A percentile compares a stretch with the other conserved stretches of the same genome.
These are phyloP conservation scores for Acinonyx jubatus DNA, from an alignment of 2,113 vertebrate species.

Conservation along the genomic window DNA sequence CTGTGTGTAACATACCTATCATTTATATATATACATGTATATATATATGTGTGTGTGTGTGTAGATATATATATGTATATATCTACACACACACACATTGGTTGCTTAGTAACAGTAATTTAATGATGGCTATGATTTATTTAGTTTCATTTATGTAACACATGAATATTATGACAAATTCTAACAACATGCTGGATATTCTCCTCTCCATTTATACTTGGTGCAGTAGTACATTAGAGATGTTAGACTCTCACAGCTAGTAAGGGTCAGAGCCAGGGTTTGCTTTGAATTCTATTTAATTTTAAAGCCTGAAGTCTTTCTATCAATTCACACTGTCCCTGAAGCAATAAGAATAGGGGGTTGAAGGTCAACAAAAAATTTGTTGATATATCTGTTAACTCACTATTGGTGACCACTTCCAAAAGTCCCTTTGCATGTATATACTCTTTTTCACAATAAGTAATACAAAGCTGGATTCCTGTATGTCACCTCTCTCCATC, in stretches of 20 bases:
- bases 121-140: not conserved
- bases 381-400: not conserved
- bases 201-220: not conserved
- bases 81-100: not conserved
- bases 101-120: not conserved
- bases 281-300: not conserved
- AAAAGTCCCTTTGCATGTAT: slow-evolving; percentile 3
- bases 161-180: not conserved
- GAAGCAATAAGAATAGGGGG: not conserved
- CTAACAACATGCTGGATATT: not conserved
- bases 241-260: not conserved
- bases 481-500: not conserved
- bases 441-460: slow-evolving; percentile 3
- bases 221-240: not conserved
- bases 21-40: not conserved
- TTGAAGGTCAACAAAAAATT: not conserved
- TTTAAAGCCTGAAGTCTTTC: not conserved
- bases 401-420: not conserved
- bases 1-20: not conserved
- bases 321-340: not conserved
- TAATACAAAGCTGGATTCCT: not conserved
- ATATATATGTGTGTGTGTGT: not conserved
- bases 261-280: not conserved
- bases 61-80: too few species aligned
- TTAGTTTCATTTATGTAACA: not conserved